Conservation (phyloP, 2,113 vertebrate species). For the Thomomys bottae region DNA sequence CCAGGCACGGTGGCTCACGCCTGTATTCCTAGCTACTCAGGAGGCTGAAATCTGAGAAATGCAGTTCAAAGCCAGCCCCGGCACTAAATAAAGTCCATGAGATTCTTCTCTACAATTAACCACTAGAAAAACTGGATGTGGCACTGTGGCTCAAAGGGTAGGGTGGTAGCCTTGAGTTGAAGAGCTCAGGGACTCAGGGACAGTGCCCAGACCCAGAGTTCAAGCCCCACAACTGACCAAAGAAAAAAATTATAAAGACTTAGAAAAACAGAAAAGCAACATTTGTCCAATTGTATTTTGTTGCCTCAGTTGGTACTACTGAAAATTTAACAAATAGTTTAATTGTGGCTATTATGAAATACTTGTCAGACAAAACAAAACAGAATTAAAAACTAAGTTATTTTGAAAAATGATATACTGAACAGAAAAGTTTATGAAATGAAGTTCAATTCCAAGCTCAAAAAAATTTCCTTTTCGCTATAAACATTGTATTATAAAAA, state of each 20-base stretch:
- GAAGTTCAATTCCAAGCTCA: slow-evolving; percentile 8
- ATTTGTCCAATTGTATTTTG: slow-evolving; percentile 1
- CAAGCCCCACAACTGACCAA: no score
- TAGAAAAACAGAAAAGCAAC: slow-evolving; percentile 26
- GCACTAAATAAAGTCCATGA: no score
- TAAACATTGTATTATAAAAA: not conserved
- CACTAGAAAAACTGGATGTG: no score
- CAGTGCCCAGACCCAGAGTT: no score
- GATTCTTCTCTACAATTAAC: no score
- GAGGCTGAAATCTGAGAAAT: no score
- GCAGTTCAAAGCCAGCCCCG: no score
- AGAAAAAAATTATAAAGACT: not conserved
- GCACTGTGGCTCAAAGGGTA: no score
- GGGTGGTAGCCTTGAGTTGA: no score
- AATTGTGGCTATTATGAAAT: slow-evolving; percentile 21
- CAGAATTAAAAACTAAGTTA: slow-evolving; percentile 16
- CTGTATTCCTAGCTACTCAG: no score
- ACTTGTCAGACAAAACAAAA: not conserved
- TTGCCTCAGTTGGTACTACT: not conserved
- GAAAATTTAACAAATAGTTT: slow-evolving; percentile 45
- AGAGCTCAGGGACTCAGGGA: no score
- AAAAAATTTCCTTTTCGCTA: not conserved
- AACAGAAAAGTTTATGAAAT: not conserved
- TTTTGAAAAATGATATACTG: not conserved
- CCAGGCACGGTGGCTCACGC: no score